phyloP scores from a whole-genome alignment of 2,797 vertebrate genomes.

The Artibeus jamaicensis region DNA sequence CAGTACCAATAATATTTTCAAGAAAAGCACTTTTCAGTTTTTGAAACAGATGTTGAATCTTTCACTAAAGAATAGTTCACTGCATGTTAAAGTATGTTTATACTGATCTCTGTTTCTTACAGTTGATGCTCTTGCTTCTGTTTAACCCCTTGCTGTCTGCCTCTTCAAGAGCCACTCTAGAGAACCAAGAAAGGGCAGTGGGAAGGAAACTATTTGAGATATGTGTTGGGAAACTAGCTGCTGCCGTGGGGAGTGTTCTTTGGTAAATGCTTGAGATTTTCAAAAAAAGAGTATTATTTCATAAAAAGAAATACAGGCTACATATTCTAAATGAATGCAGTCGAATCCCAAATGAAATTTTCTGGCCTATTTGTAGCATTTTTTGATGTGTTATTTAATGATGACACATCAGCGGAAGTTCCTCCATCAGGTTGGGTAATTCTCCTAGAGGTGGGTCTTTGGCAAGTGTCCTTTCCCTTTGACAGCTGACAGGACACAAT shows the following conservation, averaged over 20 bases:
- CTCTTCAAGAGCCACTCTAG: not conserved
- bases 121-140: not conserved
- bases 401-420: not conserved
- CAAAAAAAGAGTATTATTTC: not conserved
- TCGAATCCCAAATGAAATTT: not conserved
- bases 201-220: not conserved
- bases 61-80: not conserved
- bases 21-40: not conserved
- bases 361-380: not conserved
- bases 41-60: not conserved
- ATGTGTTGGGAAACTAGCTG: not conserved
- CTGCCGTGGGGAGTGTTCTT: not conserved
- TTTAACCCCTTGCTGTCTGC: not conserved
- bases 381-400: slow-evolving; percentile 25
- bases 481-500: not conserved
- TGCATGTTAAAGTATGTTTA: not conserved
- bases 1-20: not conserved
- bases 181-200: not conserved
- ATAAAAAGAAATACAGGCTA: not conserved
- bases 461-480: not conserved
- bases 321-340: not conserved
- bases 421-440: not conserved
- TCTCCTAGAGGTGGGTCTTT: not conserved
- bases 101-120: not conserved
- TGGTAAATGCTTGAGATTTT: not conserved